Percentiles rank a stretch among this genome's conserved stretches.
These are phyloP conservation scores for Rhagoletis zephyria DNA, from an alignment of 1,140 invertebrate genomes.

Conservation along the genomic window DNA sequence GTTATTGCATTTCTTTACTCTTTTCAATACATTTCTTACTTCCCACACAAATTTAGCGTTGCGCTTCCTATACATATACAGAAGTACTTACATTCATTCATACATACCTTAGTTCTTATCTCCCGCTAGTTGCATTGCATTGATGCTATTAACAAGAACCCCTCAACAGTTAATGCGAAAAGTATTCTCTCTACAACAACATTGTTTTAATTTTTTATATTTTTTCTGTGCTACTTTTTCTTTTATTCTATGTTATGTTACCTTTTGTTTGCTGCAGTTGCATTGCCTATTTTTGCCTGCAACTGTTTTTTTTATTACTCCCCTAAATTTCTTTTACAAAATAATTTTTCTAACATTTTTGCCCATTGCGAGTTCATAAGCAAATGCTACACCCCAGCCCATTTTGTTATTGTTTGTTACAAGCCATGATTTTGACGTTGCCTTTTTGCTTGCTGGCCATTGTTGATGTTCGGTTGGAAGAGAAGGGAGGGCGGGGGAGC, in stretches of 20 bases:
- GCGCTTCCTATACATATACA: no score
- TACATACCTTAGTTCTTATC: no score
- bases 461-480: not conserved
- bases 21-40: no score
- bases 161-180: not conserved
- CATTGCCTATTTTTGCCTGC: not conserved
- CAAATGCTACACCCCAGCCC: not conserved
- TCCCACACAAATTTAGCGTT: no score
- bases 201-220: conserved; percentile 22
- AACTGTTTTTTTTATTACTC: conserved; percentile 13
- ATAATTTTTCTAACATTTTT: not conserved
- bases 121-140: not conserved
- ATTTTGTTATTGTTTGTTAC: not conserved
- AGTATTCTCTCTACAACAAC: not conserved
- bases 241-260: not conserved
- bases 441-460: not conserved
- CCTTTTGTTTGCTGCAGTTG: not conserved
- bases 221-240: not conserved
- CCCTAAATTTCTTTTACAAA: conserved; percentile 12
- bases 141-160: conserved; percentile 18
- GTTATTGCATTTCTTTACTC: no score
- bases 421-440: not conserved
- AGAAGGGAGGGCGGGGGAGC: no score
- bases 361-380: not conserved
- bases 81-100: no score